phyloP scores from a whole-genome alignment of 2,113 vertebrate species.

The Verasper variegatus region DNA sequence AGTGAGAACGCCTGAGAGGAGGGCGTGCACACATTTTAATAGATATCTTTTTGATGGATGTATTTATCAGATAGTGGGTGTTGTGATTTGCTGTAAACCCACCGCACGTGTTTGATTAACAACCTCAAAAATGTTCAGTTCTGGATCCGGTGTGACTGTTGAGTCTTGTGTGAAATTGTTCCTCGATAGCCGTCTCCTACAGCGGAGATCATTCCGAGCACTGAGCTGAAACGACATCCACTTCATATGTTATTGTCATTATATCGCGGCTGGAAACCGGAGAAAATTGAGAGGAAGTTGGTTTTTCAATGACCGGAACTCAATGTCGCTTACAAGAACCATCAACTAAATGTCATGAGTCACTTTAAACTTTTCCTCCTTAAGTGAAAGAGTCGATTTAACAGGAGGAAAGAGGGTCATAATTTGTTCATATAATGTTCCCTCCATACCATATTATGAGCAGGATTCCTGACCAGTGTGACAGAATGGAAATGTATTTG shows the following conservation, averaged over 20 bases:
- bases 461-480: background rate
- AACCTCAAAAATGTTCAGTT: background rate
- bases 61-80: background rate
- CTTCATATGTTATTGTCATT: conserved; percentile 9
- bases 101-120: background rate
- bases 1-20: conserved; percentile 3
- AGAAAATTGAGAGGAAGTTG: conserved; percentile 51
- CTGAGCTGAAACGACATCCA: no score
- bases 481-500: conserved; percentile 19
- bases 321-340: conserved; percentile 37
- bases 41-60: background rate
- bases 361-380: conserved; percentile 1
- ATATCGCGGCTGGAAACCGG: conserved; percentile 8
- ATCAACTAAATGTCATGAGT: conserved; percentile 18
- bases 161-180: no score
- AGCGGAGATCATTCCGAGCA: no score
- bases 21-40: background rate
- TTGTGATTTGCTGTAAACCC: background rate
- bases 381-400: conserved; percentile 7
- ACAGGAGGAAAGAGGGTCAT: background rate
- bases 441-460: background rate
- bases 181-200: no score
- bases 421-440: conserved; percentile 17
- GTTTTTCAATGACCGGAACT: conserved; percentile 37
- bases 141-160: no score